Percentiles rank a stretch among this genome's conserved stretches.
phyloP scores from a whole-genome alignment of 2,888 invertebrate species.

The Oligia fasciuncula region DNA sequence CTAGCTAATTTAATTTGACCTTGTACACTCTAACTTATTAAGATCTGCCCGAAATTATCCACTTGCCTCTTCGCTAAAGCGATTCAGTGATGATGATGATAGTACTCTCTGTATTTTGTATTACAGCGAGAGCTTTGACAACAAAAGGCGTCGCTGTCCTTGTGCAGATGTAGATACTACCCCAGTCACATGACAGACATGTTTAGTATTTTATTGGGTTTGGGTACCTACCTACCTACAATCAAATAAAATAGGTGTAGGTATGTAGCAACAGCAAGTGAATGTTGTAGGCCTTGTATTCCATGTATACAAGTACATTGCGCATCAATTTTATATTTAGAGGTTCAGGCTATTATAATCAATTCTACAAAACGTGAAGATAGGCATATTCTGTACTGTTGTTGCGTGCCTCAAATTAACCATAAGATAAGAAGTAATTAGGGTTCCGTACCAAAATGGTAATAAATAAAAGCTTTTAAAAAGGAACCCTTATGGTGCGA shows the following conservation, averaged over 20 bases:
- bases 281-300: constrained; percentile 67
- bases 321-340: constrained; percentile 45
- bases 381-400: too few species aligned
- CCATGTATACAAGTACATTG: constrained; percentile 18
- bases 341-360: constrained; percentile 8
- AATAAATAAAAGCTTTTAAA: too few species aligned
- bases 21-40: background rate
- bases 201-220: background rate
- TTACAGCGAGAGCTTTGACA: constrained; percentile 6
- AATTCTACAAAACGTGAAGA: background rate
- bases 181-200: background rate
- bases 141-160: constrained; percentile 35
- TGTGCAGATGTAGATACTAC: constrained; percentile 10
- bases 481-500: too few species aligned
- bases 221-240: background rate
- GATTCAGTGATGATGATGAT: background rate
- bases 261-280: constrained; percentile 37
- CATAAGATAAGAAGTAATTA: background rate
- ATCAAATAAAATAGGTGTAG: constrained; percentile 27
- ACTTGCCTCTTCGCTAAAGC: background rate
- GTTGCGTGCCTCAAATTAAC: background rate
- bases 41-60: background rate
- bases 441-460: too few species aligned
- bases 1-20: background rate
- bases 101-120: background rate